These are phyloP conservation scores for Sussaba pulchella DNA, from an alignment of 2,888 invertebrate genomes.

Conservation along the genomic window DNA sequence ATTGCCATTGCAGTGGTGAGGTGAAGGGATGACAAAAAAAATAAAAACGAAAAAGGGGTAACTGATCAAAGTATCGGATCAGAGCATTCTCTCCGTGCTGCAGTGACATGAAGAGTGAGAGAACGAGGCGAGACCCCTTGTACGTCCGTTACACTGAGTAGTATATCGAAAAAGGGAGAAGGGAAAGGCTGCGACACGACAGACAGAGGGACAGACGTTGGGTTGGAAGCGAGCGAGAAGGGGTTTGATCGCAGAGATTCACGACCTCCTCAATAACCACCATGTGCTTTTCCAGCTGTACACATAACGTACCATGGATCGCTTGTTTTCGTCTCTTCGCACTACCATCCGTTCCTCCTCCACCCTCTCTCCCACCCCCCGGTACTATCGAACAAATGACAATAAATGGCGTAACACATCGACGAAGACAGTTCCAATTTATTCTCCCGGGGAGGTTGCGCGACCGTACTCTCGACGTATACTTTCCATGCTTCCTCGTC, in stretches of 20 bases:
- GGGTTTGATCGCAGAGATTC: slow-evolving; percentile 58
- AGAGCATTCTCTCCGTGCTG: slow-evolving; percentile 17
- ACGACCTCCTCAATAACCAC: slow-evolving; percentile 18
- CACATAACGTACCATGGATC: slow-evolving; percentile 13
- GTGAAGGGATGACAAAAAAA: slow-evolving; percentile 25
- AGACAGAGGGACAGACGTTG: slow-evolving; percentile 14
- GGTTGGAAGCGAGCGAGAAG: slow-evolving; percentile 13
- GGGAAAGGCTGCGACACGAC: slow-evolving; percentile 13
- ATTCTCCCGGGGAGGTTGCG: slow-evolving; percentile 71
- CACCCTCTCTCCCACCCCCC: slow-evolving; percentile 23
- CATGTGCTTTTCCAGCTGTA: slow-evolving; percentile 12
- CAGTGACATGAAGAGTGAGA: slow-evolving; percentile 28
- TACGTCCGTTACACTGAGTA: slow-evolving; percentile 30
- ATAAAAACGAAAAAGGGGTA: slow-evolving; percentile 43
- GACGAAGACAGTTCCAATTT: slow-evolving; percentile 81
- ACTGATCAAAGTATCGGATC: slow-evolving; percentile 65
- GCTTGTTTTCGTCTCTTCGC: background rate
- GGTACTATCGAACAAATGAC: slow-evolving; percentile 80
- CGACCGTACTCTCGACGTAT: slow-evolving; percentile 31
- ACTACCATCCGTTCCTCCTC: background rate
- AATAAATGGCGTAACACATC: slow-evolving; percentile 79
- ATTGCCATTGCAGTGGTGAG: slow-evolving; percentile 1
- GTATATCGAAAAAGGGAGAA: slow-evolving; percentile 42
- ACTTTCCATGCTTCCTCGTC: slow-evolving; percentile 32
- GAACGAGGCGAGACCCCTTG: slow-evolving; percentile 14